Base-by-base conservation (phyloP, 2,888 invertebrate genomes). In the Hyalella azteca region DNA sequence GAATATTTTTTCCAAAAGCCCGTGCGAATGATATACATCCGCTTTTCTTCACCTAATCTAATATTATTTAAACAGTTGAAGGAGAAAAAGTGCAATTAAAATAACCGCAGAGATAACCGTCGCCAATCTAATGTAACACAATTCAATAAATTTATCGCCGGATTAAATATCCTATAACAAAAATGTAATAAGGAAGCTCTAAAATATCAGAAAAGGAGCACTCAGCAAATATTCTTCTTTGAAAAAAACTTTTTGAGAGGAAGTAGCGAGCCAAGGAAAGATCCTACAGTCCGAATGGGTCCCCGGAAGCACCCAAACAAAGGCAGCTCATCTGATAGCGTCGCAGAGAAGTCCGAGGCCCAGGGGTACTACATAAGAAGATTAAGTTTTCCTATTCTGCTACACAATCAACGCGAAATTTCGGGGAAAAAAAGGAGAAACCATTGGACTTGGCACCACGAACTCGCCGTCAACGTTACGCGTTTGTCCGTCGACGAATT, bases 341-440 rank as follows among this genome's bases (percentile, higher is more conserved):
- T 66, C 36, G 32, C 66, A 36, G 13, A 66, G 36, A 66, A 66
- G 66, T 19, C 66, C 4, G 36, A 2, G 66, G 19, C 66, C 66
- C 19, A 32, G 66, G 45, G 66, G 66, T 36, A 36, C 66, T 66
- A 66, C 66, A 66, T n/a, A 7, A n/a, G 36, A 29, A 66, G 66
- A 66, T 66, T 66, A 66, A n/a, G 66, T 66, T 66, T 66, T 29
- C 66, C 66, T 66, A 66, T 66, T 66, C 66, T 29, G 66, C 66
- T 66, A 66, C 36, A 66, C 66, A 66, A 66, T 66, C 66, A 66
- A 11, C 39, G 36, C 36, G 66, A 66, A 36, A 66, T 66, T 36
- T 66, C 29, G 66, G 29, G 36, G 66, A 66, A 66, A 15, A 45
- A 66, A 54, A 22, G 54, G 66, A 66, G 66, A 29, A 66, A 66